Conservation (phyloP, 2,797 vertebrate genomes). For the Adelosebastes latens region DNA sequence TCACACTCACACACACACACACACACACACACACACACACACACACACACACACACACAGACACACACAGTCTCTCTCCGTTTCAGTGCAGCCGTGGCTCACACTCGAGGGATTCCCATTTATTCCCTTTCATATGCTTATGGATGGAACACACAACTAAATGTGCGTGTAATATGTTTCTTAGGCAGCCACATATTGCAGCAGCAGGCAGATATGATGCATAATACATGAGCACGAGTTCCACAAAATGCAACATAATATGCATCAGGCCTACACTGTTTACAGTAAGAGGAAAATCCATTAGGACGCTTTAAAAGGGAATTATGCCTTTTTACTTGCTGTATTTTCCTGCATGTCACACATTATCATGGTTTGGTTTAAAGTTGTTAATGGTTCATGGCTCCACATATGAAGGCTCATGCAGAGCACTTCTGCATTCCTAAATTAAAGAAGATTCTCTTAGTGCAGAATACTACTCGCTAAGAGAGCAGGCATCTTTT, state of each 20-base stretch:
- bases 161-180: slow-evolving; percentile 3
- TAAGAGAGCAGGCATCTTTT: background rate
- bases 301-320: background rate
- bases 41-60: background rate
- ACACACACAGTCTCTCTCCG: background rate
- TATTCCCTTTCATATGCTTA: slow-evolving; percentile 7
- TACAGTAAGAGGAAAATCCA: slow-evolving; percentile 8
- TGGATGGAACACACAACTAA: background rate
- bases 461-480: background rate
- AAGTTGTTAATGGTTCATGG: background rate
- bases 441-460: background rate
- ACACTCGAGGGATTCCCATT: slow-evolving; percentile 1
- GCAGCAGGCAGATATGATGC: background rate
- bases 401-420: background rate
- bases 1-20: background rate
- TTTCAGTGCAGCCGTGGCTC: background rate
- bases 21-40: background rate
- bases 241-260: slow-evolving; percentile 6
- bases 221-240: slow-evolving; percentile 28
- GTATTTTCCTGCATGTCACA: background rate
- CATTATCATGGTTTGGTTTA: background rate
- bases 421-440: background rate
- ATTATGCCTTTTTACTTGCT: background rate
- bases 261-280: slow-evolving; percentile 11
- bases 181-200: background rate